Base-by-base conservation (phyloP, 2,113 vertebrate genomes). In the Hippoglossus stenolepis region DNA sequence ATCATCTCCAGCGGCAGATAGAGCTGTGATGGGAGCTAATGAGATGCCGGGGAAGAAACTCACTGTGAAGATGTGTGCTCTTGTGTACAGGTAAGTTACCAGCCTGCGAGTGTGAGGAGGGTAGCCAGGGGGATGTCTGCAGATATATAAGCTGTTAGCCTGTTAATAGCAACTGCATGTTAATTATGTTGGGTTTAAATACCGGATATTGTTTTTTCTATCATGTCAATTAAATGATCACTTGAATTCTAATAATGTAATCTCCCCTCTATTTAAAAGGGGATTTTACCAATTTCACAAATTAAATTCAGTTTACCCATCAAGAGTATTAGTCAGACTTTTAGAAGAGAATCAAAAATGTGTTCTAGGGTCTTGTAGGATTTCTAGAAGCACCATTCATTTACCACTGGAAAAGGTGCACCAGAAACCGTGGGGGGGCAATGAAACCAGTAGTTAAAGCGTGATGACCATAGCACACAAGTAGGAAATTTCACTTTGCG, bases 11-110 rank as follows among this genome's bases (percentile, higher is more conserved):
- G 24, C 4, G 20, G 56, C 26, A 64, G 40, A 77, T 70, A 65
- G 54, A 74, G 21, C 21, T 70, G 49, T 49, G 62, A 21, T 49
- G 18, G 40, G 24, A 63, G 63, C 60, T 71, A 66, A 75, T 65
- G 21, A 78, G 63, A 77, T 24, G 21, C 24, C 0, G 40, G 47
- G 59, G 68, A 24, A 62, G 43, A 59, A 87, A 62, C n/a, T 9
- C 38, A 58, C 21, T 40, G 51, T 57, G 21, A 21, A 15, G 54
- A 66, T 15, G n/a, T 47, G 23, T 8, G 26, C 65, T 11, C 14
- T 26, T 49, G 14, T 23, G 31, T 47, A 35, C 18, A 47, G 54
- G 38, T 23, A 31, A 31, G 31, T 31, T 31, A 26, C 20, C 45
- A 31, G 61, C 31, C 35, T 66, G 61, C 18, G 26, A 49, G 11